Evolutionary conservation across 2,797 vertebrate species (phyloP).

Genomic region (Meda fulgida): DNA sequence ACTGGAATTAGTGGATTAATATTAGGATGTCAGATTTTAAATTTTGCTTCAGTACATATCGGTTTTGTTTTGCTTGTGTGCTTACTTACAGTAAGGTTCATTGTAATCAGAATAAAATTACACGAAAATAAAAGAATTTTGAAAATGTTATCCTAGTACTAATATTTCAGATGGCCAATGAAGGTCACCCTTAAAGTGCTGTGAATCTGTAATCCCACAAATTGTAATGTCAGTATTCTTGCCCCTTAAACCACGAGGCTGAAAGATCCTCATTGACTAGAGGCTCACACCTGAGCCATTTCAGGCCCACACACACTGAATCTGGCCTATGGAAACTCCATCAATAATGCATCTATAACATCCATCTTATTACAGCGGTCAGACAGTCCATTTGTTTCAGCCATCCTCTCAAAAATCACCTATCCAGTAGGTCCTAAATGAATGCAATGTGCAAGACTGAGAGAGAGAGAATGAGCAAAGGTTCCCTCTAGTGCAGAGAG

Average conservation of each 20-base stretch:
- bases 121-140: background rate
- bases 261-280: background rate
- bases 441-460: conserved; percentile 3
- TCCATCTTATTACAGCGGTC: conserved; percentile 42
- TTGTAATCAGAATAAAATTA: background rate
- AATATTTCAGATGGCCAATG: background rate
- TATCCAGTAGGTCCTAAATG: conserved; percentile 17
- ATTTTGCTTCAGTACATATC: background rate
- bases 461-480: background rate
- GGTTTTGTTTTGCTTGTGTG: background rate
- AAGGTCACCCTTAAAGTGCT: background rate
- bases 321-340: conserved; percentile 41
- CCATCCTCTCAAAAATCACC: conserved; percentile 53
- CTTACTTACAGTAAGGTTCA: background rate
- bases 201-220: background rate
- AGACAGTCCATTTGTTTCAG: conserved; percentile 39
- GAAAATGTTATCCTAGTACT: background rate
- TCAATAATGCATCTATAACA: conserved; percentile 56
- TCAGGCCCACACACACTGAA: conserved; percentile 7
- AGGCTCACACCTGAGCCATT: conserved; percentile 2
- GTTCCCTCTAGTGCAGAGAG: conserved; percentile 50
- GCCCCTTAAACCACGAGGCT: background rate
- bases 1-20: background rate
- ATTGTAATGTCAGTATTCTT: background rate
- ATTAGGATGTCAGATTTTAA: background rate